These are phyloP conservation scores for Rhineura floridana DNA, from an alignment of 2,113 vertebrate species.

Conservation along the genomic window DNA sequence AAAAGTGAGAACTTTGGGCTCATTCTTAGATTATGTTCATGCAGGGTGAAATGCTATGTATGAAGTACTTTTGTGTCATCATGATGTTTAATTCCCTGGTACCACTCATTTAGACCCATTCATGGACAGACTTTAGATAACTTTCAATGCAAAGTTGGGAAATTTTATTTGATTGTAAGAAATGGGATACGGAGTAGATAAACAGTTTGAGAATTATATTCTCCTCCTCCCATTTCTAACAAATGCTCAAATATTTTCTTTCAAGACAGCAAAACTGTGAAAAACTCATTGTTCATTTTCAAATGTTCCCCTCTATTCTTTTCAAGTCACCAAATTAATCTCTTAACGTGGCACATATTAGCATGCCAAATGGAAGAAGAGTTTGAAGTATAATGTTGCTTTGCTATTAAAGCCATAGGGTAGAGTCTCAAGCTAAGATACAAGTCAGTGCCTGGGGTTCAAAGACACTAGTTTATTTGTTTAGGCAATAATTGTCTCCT, in stretches of 20 bases:
- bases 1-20: background rate
- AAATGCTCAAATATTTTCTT: slow-evolving; percentile 34
- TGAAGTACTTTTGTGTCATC: background rate
- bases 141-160: slow-evolving; percentile 3
- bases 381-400: slow-evolving; percentile 44
- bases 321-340: slow-evolving; percentile 66
- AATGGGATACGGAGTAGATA: slow-evolving; percentile 1
- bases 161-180: slow-evolving; percentile 35
- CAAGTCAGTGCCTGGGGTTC: slow-evolving; percentile 64
- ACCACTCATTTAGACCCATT: background rate
- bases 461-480: slow-evolving; percentile 84
- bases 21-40: background rate
- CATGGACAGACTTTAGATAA: background rate
- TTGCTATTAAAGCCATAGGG: slow-evolving; percentile 7
- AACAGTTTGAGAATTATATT: background rate
- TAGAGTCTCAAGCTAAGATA: slow-evolving; percentile 49
- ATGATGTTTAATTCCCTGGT: background rate
- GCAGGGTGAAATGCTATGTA: background rate
- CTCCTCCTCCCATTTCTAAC: slow-evolving; percentile 21
- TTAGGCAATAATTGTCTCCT: slow-evolving; percentile 81
- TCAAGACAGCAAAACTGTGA: slow-evolving; percentile 49
- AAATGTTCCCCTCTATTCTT: slow-evolving; percentile 60
- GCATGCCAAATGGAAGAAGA: slow-evolving; percentile 65
- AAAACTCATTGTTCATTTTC: slow-evolving; percentile 44
- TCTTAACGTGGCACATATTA: slow-evolving; percentile 62